Evolutionary conservation across 2,113 vertebrate genomes (phyloP).

Genomic region (Pseudorectes ferrugineus): DNA sequence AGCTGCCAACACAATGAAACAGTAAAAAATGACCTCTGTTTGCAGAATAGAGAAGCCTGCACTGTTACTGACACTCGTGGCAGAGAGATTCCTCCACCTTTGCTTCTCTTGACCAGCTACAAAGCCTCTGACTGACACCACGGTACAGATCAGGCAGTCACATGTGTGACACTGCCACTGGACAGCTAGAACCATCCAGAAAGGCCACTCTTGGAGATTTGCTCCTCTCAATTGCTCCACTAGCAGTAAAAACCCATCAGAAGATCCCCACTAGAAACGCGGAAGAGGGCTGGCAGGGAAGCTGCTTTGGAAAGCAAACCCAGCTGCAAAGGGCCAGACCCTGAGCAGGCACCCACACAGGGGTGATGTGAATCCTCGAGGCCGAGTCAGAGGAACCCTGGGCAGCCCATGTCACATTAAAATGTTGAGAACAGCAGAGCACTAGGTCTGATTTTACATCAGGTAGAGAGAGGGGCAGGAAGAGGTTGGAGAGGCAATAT

Average conservation of each 20-base stretch:
- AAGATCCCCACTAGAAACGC: neutral
- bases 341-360: neutral
- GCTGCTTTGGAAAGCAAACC: neutral
- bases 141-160: neutral
- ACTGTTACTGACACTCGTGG: neutral
- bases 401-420: conserved; percentile 57
- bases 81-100: neutral
- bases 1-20: neutral
- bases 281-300: neutral
- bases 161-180: neutral
- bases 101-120: neutral
- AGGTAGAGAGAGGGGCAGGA: neutral
- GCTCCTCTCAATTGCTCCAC: neutral
- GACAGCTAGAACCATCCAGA: neutral
- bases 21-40: neutral
- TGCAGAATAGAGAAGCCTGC: neutral
- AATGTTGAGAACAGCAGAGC: conserved; percentile 61
- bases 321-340: neutral
- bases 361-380: neutral
- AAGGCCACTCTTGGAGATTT: neutral
- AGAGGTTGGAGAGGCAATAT: neutral
- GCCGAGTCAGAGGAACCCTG: neutral
- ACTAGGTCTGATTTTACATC: neutral
- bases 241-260: neutral
- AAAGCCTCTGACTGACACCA: neutral